Base-by-base conservation (phyloP, 2,797 vertebrate species). In the Champsocephalus gunnari region DNA sequence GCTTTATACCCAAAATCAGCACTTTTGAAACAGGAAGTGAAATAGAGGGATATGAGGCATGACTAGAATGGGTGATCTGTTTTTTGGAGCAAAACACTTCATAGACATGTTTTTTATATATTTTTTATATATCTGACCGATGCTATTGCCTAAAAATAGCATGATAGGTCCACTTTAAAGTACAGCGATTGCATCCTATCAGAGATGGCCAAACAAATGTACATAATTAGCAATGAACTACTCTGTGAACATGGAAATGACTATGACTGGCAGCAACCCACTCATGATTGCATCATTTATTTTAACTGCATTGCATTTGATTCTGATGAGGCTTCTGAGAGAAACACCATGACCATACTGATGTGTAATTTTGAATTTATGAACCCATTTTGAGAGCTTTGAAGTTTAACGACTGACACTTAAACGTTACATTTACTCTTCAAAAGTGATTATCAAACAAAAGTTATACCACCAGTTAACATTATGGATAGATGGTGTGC, bases 211-310 rank as follows among this genome's bases (percentile, higher is more conserved):
- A 45, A 34, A 50, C 2, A 17, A 5, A 32, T 32, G 13, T 66
- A 17, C 6, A 9, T 49, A 54, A 70, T 70, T 58, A 59, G 72
- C 13, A n/a, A 28, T 28, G 4, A 54, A 51, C 13, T 32, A 8
- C 13, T 60, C 21, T 45, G 16, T 62, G 57, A 68, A 56, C 44
- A 12, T 51, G 59, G n/a, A 71, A 71, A n/a, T 51, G 9, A 66
- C 28, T 28, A 1, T 38, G 24, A 51, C 38, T 59, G 12, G 32
- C 43, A 28, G 12, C 44, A 57, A 14, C 4, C 24, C 51, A 19
- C 16, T 34, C 16, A 28, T n/a, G 50, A 67, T 11, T 66, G 24
- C 28, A n/a, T 54, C 9, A 32, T 19, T 65, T 51, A 17, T 68
- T 61, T 67, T 49, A 19, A 9, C 56, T 34, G 14, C 47, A 60